Evolutionary conservation across 2,113 vertebrate genomes (phyloP), one percentile per base, ranked within the genome.

Genomic region (Urocynchramus pylzowi): DNA sequence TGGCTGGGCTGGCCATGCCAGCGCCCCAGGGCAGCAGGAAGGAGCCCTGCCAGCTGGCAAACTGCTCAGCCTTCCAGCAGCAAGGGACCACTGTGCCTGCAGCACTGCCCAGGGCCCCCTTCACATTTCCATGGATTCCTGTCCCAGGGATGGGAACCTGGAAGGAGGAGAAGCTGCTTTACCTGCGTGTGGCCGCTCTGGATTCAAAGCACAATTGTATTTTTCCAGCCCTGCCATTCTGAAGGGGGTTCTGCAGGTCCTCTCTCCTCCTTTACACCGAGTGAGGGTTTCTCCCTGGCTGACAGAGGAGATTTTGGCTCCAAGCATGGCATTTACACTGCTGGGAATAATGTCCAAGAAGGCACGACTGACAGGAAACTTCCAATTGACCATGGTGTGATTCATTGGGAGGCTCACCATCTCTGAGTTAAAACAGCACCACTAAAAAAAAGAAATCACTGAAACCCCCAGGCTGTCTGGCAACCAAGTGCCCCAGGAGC

Each of bases 141-240:
- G 1, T 22, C 71, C 33, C 7, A 0, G 22, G 39, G 49, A 3
- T 13, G 57, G n/a, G 42, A 27, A 31, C 16, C 64, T n/a, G 69
- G 19, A 33, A 11, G 15, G 47, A 64, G 76, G 23, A 79, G 64
- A 31, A 56, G 53, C 22, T 0, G 0, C 60, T 89, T 33, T 8
- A 75, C 81, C 81, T 82, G 45, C 1, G 27, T 6, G 7, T 0
- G 0, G 21, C 44, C 0, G 0, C 71, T 35, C 76, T 6, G 10
- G 15, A 2, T 24, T 42, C 21, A 35, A 54, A 84, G n/a, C 63
- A 67, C n/a, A 1, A 1, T 28, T 18, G 39, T 4, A 1, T 63
- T 77, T 87, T 70, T 28, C 54, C 67, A 59, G 56, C 64, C n/a
- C 14, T 65, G 45, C 11, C 30, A 2, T 12, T 63, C 9, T 20